Percentiles rank a stretch among this genome's conserved stretches.
phyloP scores from a whole-genome alignment of 2,888 invertebrate genomes.

The Ophion ventricosus region DNA sequence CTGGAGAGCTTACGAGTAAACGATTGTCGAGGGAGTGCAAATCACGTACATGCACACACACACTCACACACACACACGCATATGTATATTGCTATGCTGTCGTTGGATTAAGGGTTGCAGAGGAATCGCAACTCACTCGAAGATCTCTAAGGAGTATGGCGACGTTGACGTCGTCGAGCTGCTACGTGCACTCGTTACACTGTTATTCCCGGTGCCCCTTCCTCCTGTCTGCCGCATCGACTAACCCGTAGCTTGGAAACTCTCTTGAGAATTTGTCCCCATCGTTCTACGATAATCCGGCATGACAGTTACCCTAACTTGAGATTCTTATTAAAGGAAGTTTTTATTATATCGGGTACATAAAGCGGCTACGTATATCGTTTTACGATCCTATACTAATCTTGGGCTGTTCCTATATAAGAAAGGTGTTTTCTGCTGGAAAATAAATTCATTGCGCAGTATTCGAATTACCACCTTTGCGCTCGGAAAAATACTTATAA shows the following conservation, averaged over 20 bases:
- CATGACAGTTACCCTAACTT: conserved; percentile 23
- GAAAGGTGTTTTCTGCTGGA: not conserved
- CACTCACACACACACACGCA: not conserved
- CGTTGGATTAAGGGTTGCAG: conserved; percentile 10
- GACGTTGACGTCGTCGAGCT: conserved; percentile 16
- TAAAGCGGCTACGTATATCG: not conserved
- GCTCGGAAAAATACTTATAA: too few relatives aligned
- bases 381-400: not conserved
- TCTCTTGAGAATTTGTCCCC: conserved; percentile 41
- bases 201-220: conserved; percentile 1
- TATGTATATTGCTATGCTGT: not conserved
- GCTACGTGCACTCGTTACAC: conserved; percentile 43
- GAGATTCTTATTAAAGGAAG: conserved; percentile 19
- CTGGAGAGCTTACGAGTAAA: not conserved
- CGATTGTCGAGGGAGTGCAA: not conserved
- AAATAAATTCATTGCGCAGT: not conserved
- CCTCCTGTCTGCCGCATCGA: not conserved
- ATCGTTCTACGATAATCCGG: not conserved
- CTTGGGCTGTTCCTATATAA: not conserved
- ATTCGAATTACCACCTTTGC: too few relatives aligned
- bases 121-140: not conserved
- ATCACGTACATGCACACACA: not conserved
- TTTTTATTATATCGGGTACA: not conserved
- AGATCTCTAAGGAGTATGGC: conserved; percentile 14
- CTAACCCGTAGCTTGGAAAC: not conserved